Evolutionary conservation across 2,888 invertebrate genomes (phyloP).

Genomic region (Drosophila formosana): DNA sequence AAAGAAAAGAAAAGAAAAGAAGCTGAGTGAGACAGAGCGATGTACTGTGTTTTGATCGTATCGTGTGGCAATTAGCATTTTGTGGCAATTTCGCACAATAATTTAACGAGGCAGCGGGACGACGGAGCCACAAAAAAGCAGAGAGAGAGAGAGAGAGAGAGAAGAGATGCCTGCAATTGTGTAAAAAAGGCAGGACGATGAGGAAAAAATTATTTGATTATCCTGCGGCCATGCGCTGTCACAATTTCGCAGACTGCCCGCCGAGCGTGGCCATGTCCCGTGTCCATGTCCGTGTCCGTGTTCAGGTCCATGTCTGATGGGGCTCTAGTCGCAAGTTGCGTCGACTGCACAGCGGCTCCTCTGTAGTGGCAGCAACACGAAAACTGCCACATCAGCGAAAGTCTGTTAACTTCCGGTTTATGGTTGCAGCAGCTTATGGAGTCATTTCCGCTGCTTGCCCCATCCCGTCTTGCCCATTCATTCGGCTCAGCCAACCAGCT

Average conservation of each 20-base stretch:
- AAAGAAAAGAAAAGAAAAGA: slow-evolving; percentile 4
- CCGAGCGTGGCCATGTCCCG: slow-evolving; percentile 58
- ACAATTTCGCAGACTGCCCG: slow-evolving; percentile 80
- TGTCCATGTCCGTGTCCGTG: slow-evolving; percentile 29
- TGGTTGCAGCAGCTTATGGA: slow-evolving; percentile 80
- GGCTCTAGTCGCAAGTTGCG: slow-evolving; percentile 14
- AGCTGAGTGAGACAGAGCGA: slow-evolving; percentile 14
- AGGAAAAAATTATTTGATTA: slow-evolving; percentile 80
- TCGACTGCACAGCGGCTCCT: slow-evolving; percentile 2
- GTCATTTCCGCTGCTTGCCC: slow-evolving; percentile 73
- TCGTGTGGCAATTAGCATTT: slow-evolving; percentile 81
- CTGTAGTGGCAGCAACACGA: slow-evolving; percentile 45
- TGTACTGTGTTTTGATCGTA: slow-evolving; percentile 65
- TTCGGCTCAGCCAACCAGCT: slow-evolving; percentile 72
- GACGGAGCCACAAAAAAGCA: slow-evolving; percentile 41
- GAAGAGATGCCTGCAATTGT: slow-evolving; percentile 52
- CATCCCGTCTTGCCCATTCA: slow-evolving; percentile 68
- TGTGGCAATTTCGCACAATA: slow-evolving; percentile 81
- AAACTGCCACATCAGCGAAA: slow-evolving; percentile 83
- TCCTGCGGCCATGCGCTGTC: slow-evolving; percentile 84
- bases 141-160: not conserved
- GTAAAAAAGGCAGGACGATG: slow-evolving; percentile 39
- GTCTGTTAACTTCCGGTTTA: slow-evolving; percentile 84
- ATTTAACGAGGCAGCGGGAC: slow-evolving; percentile 65
- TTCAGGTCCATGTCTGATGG: slow-evolving; percentile 24